Conservation (phyloP, 1,140 invertebrate species). For the Drosophila insularis region DNA sequence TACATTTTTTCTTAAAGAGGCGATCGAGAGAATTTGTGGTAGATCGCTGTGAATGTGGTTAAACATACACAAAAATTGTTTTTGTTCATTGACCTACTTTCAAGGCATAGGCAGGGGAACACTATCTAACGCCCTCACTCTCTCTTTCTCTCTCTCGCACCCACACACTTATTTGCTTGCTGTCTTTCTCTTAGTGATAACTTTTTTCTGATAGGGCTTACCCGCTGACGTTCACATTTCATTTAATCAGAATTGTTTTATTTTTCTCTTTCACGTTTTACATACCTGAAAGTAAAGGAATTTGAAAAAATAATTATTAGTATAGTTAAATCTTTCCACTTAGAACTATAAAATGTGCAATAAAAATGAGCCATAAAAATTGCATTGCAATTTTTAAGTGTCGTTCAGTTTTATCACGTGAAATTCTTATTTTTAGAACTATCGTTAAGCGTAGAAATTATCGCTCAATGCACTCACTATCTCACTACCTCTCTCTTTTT, state of each 20-base stretch:
- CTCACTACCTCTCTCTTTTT: neutral
- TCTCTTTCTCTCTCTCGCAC: slow-evolving; percentile 1
- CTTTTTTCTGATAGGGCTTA: slow-evolving; percentile 41
- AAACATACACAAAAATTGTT: slow-evolving; percentile 7
- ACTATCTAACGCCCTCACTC: slow-evolving; percentile 28
- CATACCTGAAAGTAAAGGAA: slow-evolving; percentile 45
- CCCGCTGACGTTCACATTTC: slow-evolving; percentile 32
- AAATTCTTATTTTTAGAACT: slow-evolving; percentile 15
- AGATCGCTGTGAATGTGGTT: slow-evolving; percentile 24
- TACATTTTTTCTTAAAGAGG: neutral
- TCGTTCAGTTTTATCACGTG: slow-evolving; percentile 13
- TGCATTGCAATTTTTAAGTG: slow-evolving; percentile 26
- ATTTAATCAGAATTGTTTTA: slow-evolving; percentile 32
- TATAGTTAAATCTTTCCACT: slow-evolving; percentile 1
- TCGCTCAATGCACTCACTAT: slow-evolving; percentile 12
- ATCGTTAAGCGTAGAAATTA: slow-evolving; percentile 27
- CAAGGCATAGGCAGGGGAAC: slow-evolving; percentile 19
- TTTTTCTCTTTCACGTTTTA: slow-evolving; percentile 32
- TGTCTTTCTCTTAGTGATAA: slow-evolving; percentile 8
- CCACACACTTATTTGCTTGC: neutral
- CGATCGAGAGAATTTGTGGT: slow-evolving; percentile 22
- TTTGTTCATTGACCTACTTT: slow-evolving; percentile 49
- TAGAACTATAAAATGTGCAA: neutral
- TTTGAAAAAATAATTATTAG: slow-evolving; percentile 10
- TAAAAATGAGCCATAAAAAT: slow-evolving; percentile 3